Percentiles rank a stretch among this genome's conserved stretches.
These are phyloP conservation scores for Salticus scenicus DNA, from an alignment of 2,888 invertebrate species.

Conservation along the genomic window DNA sequence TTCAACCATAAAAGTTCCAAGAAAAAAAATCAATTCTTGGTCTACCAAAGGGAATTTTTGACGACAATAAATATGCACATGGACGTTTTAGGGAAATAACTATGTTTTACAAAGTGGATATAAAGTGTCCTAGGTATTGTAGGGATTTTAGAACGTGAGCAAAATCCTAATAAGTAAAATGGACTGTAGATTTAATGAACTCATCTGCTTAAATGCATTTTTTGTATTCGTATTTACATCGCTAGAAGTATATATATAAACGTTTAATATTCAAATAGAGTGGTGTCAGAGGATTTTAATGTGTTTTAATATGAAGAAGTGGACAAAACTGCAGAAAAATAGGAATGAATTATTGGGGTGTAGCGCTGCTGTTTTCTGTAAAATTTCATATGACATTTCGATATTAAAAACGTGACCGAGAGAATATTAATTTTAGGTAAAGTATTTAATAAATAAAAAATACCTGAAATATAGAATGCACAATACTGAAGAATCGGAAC, in stretches of 20 bases:
- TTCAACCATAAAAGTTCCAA: conserved; percentile 2
- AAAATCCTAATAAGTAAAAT: conserved; percentile 15
- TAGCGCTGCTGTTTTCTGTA: not conserved
- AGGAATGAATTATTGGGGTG: too few relatives aligned
- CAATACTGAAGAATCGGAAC: too few relatives aligned
- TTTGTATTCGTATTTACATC: conserved; percentile 55
- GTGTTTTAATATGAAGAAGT: conserved; percentile 17
- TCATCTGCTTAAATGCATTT: conserved; percentile 64
- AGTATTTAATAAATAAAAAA: too few relatives aligned
- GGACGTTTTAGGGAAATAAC: conserved; percentile 37
- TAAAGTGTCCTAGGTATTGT: conserved; percentile 10
- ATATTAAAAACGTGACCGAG: too few relatives aligned
- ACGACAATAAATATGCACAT: conserved; percentile 58
- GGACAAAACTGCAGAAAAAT: too few relatives aligned
- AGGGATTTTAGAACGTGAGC: conserved; percentile 39
- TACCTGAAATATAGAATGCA: too few relatives aligned
- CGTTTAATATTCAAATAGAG: conserved; percentile 47
- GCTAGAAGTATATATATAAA: conserved; percentile 32
- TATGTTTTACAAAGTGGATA: conserved; percentile 3
- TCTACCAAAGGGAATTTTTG: not conserved
- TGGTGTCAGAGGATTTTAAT: conserved; percentile 17
- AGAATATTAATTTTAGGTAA: too few relatives aligned
- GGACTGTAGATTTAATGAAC: conserved; percentile 67
- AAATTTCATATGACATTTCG: not conserved
- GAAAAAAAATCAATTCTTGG: conserved; percentile 32